Evolutionary conservation across 2,888 invertebrate genomes (phyloP).

Genomic region (Lasius platythorax): DNA sequence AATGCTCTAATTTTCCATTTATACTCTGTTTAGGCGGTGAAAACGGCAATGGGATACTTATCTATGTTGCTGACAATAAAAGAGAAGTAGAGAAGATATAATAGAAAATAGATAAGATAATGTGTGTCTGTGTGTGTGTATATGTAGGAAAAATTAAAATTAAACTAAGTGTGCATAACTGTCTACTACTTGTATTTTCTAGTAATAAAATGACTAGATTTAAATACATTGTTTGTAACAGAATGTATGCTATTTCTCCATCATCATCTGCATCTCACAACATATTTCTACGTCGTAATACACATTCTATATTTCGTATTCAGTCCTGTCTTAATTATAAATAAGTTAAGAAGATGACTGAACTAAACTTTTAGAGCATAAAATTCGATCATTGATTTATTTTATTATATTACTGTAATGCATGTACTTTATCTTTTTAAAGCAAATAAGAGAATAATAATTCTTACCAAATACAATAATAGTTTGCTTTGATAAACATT

Average conservation of each 20-base stretch:
- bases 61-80: conserved; percentile 73
- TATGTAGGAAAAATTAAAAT: neutral
- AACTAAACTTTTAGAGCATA: no score
- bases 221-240: neutral
- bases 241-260: neutral
- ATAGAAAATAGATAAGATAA: no score
- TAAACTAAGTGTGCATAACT: neutral
- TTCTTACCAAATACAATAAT: no score
- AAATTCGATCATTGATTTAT: no score
- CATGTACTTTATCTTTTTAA: no score
- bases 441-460: no score
- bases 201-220: neutral
- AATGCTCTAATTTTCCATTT: neutral
- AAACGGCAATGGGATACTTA: conserved; percentile 74
- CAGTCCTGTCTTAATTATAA: no score
- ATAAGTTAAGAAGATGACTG: no score
- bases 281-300: neutral
- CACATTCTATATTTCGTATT: neutral
- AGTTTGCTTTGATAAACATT: no score
- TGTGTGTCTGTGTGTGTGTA: neutral
- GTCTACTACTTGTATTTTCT: neutral
- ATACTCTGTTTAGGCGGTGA: conserved; percentile 66
- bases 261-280: no score
- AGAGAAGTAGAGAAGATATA: conserved; percentile 13
- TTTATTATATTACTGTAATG: no score